Conservation (phyloP, 2,888 invertebrate species). For the Eupithecia centaureata region DNA sequence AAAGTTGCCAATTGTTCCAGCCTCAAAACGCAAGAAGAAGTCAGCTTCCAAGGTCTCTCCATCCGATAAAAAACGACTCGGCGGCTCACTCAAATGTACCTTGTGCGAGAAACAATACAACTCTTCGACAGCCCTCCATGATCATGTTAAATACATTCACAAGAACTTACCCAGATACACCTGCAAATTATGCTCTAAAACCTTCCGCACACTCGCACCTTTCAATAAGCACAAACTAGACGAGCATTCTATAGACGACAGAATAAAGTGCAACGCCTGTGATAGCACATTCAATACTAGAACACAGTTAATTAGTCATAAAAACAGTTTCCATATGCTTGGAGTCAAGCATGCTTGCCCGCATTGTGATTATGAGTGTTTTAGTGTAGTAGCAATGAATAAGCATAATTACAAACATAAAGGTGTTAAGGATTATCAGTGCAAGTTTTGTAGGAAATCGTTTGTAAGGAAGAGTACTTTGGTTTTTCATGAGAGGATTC, state of each 20-base stretch:
- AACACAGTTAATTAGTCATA: constrained; percentile 11
- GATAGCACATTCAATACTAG: constrained; percentile 37
- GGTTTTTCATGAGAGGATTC: constrained; percentile 68
- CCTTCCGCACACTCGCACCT: background rate
- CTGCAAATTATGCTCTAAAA: constrained; percentile 10
- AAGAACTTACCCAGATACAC: constrained; percentile 6
- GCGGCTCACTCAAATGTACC: constrained; percentile 1
- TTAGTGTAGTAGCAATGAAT: constrained; percentile 16
- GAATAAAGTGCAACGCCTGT: constrained; percentile 45
- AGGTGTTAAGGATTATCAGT: constrained; percentile 70
- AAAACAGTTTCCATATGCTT: constrained; percentile 28
- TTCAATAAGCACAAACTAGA: constrained; percentile 39
- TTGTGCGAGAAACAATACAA: constrained; percentile 9
- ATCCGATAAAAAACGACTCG: constrained; percentile 12
- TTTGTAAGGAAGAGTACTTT: constrained; percentile 68
- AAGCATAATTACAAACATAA: constrained; percentile 58
- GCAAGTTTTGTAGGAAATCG: constrained; percentile 72
- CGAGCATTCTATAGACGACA: constrained; percentile 47
- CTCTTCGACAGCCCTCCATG: constrained; percentile 5
- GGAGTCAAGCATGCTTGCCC: constrained; percentile 37
- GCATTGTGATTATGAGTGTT: constrained; percentile 28
- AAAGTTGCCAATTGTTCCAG: too few relatives aligned
- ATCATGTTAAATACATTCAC: constrained; percentile 16
- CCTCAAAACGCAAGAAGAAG: background rate
- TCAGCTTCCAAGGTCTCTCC: constrained; percentile 2